Evolutionary conservation across 2,888 invertebrate species (phyloP), one percentile per base, ranked within the genome.

Genomic region (Eurytoma californica): DNA sequence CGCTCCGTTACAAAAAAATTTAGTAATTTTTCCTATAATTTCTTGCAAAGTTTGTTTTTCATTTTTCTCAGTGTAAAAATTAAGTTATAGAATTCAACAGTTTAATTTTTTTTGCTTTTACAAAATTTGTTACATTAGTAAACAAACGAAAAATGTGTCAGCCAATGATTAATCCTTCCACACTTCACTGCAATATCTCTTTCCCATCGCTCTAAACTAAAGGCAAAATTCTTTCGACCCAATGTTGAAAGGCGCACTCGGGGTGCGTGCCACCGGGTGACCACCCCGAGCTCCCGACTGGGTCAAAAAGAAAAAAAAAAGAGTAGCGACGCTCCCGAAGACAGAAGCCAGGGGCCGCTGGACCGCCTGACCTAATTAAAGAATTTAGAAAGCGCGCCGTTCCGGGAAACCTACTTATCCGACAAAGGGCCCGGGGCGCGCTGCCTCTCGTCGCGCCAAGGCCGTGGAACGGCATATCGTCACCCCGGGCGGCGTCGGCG

Each of bases 361-460:
- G 28, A 24, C 28, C 28, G 72, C 65, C 18, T 73, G 78, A 79
- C 78, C 78, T 28, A 79, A 79, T 79, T 79, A 79, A 79, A 73
- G 39, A 66, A 63, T 63, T 79, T 79, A 68, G 78, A 79, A 79
- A 79, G 78, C 78, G 63, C 16, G n/a, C 13, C 30, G n/a, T 70
- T 65, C 70, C 28, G 9, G 57, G 77, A 70, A 77, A 12, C 51
- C 66, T 39, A 57, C 61, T 72, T 13, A 61, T n/a, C 61, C 61
- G 39, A 30, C 61, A n/a, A 63, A 63, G 28, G 30, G 18, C 24
- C 24, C 39, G 18, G 39, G 12, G 12, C 47, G 57, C 7, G 16
- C 3, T 3, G 30, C 30, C n/a, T 14, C 30, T 39, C 51, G 16
- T 7, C 66, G 51, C 14, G 55, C 16, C 16, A 51, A 55, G 18